Conservation (phyloP, 1,140 invertebrate genomes). For the Drosophila hydei region DNA sequence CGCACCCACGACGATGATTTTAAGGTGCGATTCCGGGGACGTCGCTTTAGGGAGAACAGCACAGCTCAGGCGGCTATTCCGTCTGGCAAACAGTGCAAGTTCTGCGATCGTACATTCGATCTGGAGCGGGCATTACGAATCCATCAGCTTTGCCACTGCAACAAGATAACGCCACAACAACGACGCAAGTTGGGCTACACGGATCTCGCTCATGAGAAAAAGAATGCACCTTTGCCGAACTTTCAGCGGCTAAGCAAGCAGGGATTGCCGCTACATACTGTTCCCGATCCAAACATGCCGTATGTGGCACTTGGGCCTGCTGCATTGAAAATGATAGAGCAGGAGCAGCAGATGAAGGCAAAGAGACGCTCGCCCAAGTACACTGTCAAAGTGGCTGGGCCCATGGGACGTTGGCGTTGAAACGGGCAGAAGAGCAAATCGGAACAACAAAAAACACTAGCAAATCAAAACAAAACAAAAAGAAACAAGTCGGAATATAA, state of each 20-base stretch:
- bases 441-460: background rate
- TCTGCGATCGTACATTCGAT: constrained; percentile 65
- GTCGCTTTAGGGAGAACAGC: constrained; percentile 18
- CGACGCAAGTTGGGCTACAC: constrained; percentile 65
- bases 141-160: constrained; percentile 64
- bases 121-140: constrained; percentile 68
- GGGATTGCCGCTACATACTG: background rate
- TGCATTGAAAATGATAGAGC: constrained; percentile 31
- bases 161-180: constrained; percentile 62
- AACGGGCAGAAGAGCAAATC: background rate
- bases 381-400: constrained; percentile 19
- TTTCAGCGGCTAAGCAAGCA: constrained; percentile 31
- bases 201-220: constrained; percentile 66
- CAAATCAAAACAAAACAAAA: background rate
- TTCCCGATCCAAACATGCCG: constrained; percentile 32
- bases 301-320: constrained; percentile 29
- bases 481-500: background rate
- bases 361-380: constrained; percentile 29
- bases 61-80: constrained; percentile 9
- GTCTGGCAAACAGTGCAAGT: constrained; percentile 50
- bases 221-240: constrained; percentile 58
- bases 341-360: constrained; percentile 31
- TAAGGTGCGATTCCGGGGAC: constrained; percentile 45
- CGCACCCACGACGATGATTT: constrained; percentile 66
- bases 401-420: constrained; percentile 56